Evolutionary conservation across 2,113 vertebrate genomes (phyloP).

Genomic region (Upupa epops): DNA sequence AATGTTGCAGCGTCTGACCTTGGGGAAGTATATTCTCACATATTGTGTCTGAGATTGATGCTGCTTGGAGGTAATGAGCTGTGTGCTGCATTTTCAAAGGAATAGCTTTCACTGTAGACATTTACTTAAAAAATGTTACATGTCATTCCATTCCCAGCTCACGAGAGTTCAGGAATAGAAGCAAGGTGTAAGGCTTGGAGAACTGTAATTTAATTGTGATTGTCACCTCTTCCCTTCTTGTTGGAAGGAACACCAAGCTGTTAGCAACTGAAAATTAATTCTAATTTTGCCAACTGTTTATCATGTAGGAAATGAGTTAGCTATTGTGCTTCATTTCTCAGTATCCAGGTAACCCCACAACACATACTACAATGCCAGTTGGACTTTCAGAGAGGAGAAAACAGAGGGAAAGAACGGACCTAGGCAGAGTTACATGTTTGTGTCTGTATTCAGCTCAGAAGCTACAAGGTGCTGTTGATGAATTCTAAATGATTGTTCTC

Average conservation of each 20-base stretch:
- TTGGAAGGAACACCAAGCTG: not conserved
- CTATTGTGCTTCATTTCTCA: not conserved
- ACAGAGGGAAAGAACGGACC: not conserved
- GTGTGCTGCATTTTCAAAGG: conserved; percentile 22
- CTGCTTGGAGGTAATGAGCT: conserved; percentile 4
- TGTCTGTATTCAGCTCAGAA: not conserved
- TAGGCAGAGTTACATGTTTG: not conserved
- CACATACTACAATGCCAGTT: not conserved
- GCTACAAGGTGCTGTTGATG: not conserved
- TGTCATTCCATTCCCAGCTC: not conserved
- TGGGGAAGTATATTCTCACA: not conserved
- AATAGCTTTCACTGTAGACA: not conserved
- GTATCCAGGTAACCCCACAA: not conserved
- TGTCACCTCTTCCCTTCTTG: not conserved
- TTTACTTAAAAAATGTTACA: not conserved
- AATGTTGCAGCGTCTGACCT: not conserved
- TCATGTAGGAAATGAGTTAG: not conserved
- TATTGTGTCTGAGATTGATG: not conserved
- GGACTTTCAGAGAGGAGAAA: not conserved
- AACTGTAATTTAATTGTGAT: not conserved
- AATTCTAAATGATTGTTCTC: not conserved
- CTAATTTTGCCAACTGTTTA: not conserved
- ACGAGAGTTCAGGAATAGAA: not conserved
- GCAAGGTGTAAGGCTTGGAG: not conserved
- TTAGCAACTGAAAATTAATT: not conserved